These are phyloP conservation scores for Gallinago nigripennis DNA, from an alignment of 2,797 vertebrate genomes.

Conservation along the genomic window DNA sequence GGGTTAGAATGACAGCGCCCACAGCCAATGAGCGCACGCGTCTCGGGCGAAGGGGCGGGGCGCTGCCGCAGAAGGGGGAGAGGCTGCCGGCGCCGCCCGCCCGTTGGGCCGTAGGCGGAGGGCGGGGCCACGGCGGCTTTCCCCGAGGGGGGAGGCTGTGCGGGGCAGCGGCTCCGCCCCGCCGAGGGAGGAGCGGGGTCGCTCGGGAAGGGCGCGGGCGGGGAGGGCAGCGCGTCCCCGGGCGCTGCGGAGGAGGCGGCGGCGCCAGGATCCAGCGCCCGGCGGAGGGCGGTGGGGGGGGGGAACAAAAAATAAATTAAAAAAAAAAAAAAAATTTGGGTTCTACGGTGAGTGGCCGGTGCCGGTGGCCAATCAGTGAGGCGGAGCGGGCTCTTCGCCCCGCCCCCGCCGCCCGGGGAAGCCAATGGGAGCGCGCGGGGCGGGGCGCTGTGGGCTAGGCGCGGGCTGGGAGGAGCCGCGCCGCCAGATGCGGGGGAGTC, in stretches of 20 bases:
- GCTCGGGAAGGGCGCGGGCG: neutral
- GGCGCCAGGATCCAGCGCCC: neutral
- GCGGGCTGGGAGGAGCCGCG: neutral
- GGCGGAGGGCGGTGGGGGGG: neutral
- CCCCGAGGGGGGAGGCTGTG: no score
- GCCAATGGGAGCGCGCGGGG: neutral
- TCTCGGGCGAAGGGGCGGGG: neutral
- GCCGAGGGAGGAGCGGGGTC: neutral
- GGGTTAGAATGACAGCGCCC: neutral
- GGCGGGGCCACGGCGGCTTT: neutral
- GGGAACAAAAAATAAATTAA: no score
- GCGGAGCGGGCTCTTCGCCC: neutral
- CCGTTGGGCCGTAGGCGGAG: neutral
- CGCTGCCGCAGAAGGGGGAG: neutral
- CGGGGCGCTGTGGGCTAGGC: neutral
- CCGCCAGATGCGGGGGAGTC: neutral
- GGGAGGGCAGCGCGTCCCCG: neutral
- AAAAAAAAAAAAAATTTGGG: no score
- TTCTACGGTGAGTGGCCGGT: neutral
- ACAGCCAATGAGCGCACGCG: fast-evolving
- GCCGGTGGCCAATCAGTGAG: neutral
- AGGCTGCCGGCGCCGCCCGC: neutral
- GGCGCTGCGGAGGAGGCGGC: no score
- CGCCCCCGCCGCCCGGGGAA: neutral
- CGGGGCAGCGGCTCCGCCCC: neutral